phyloP scores from a whole-genome alignment of 1,140 invertebrate genomes.

The Psix sp. region DNA sequence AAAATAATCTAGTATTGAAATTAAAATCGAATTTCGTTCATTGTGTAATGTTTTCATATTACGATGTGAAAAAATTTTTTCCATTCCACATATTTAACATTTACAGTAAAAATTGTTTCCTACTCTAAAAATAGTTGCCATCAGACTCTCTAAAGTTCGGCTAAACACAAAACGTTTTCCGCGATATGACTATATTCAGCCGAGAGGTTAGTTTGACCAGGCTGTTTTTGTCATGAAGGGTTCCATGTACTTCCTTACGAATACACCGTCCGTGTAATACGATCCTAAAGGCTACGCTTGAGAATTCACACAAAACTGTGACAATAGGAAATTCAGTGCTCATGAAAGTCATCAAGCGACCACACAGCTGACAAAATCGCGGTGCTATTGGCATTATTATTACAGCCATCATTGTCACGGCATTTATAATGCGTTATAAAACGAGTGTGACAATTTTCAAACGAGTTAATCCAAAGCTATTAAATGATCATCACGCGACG shows the following conservation, averaged over 20 bases:
- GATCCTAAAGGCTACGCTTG: constrained; percentile 4
- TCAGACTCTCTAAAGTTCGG: constrained; percentile 8
- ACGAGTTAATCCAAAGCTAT: constrained; percentile 52
- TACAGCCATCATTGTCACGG: constrained; percentile 17
- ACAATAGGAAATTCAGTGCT: neutral
- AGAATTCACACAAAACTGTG: neutral
- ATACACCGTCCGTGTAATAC: constrained; percentile 17
- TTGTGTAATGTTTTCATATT: too few species aligned
- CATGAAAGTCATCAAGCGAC: neutral
- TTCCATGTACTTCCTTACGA: constrained; percentile 3
- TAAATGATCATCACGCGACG: constrained; percentile 60
- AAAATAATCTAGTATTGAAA: too few species aligned
- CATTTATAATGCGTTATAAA: constrained; percentile 27
- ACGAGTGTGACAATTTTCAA: constrained; percentile 49
- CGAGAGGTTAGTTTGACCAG: constrained; percentile 13
- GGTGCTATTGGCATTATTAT: constrained; percentile 8
- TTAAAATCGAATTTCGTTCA: too few species aligned
- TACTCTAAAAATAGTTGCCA: constrained; percentile 15
- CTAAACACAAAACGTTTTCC: constrained; percentile 23
- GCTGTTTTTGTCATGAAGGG: constrained; percentile 14
- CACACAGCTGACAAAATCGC: neutral
- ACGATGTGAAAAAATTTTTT: too few species aligned
- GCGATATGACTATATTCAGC: constrained; percentile 20
- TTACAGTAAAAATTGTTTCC: constrained; percentile 13
- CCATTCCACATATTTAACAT: too few species aligned